phyloP scores from a whole-genome alignment of 2,797 vertebrate species.

The Malacoctenus gilli region DNA sequence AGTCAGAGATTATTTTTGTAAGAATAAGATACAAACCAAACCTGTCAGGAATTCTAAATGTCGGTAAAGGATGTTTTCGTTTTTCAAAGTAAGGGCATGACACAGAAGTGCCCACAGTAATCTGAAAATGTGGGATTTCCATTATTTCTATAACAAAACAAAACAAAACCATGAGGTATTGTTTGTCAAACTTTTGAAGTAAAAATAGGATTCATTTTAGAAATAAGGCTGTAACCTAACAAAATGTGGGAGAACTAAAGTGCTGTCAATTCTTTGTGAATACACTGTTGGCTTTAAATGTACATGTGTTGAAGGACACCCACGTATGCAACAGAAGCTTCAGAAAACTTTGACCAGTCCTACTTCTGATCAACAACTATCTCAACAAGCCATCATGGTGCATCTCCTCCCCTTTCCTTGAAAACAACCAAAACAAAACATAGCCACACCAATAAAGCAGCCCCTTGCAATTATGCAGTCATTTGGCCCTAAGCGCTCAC shows the following conservation, averaged over 20 bases:
- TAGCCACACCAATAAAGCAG: slow-evolving; percentile 63
- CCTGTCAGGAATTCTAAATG: slow-evolving; percentile 49
- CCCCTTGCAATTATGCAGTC: slow-evolving; percentile 71
- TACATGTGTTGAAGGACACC: slow-evolving; percentile 1
- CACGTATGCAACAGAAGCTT: not conserved
- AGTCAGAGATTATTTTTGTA: slow-evolving; percentile 69
- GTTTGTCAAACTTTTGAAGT: no score
- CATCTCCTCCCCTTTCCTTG: slow-evolving; percentile 52
- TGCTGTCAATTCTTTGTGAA: no score
- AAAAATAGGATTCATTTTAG: no score
- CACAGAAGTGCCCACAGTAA: not conserved
- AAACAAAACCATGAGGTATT: no score
- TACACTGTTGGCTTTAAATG: not conserved
- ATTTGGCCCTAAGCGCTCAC: slow-evolving; percentile 73
- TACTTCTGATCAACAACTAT: slow-evolving; percentile 27
- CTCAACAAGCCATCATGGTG: slow-evolving; percentile 37
- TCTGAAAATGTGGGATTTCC: no score
- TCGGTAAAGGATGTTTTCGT: slow-evolving; percentile 45
- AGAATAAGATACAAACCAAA: slow-evolving; percentile 72
- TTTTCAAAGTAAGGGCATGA: slow-evolving; percentile 19
- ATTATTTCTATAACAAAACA: no score
- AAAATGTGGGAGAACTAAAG: no score
- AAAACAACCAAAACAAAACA: slow-evolving; percentile 73
- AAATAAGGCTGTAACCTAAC: no score
- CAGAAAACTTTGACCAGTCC: not conserved